Evolutionary conservation across 1,140 invertebrate genomes (phyloP).

Genomic region (Pemphigus obesinymphae): DNA sequence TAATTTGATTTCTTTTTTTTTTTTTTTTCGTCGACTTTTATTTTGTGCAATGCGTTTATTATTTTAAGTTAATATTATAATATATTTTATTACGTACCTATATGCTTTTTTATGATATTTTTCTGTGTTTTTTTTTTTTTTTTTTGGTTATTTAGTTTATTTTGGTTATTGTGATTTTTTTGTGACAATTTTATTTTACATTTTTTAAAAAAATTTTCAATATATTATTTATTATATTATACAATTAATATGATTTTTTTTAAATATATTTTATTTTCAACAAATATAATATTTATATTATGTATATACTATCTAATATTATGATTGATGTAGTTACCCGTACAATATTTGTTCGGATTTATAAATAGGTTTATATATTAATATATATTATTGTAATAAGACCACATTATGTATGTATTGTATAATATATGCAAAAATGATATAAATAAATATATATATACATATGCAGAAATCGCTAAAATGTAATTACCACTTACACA

Average conservation of each 20-base stretch:
- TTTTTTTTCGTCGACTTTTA: constrained; percentile 20
- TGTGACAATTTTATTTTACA: not conserved
- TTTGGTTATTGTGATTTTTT: constrained; percentile 35
- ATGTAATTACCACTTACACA: not conserved
- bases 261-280: not conserved
- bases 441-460: constrained; percentile 24
- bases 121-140: constrained; percentile 8
- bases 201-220: constrained; percentile 6
- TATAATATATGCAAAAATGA: not conserved
- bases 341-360: constrained; percentile 22
- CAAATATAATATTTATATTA: not conserved
- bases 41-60: constrained; percentile 39
- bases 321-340: constrained; percentile 16
- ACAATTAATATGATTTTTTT: constrained; percentile 12
- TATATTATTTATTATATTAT: not conserved
- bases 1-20: too few relatives aligned
- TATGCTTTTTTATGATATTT: not conserved
- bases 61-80: not conserved
- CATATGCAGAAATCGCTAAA: constrained; percentile 10
- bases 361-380: constrained; percentile 21
- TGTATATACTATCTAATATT: not conserved
- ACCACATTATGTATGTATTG: constrained; percentile 5
- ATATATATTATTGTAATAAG: too few relatives aligned
- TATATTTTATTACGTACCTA: not conserved
- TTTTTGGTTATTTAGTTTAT: constrained; percentile 37